phyloP scores from a whole-genome alignment of 2,797 vertebrate species.

The Coreius guichenoti region DNA sequence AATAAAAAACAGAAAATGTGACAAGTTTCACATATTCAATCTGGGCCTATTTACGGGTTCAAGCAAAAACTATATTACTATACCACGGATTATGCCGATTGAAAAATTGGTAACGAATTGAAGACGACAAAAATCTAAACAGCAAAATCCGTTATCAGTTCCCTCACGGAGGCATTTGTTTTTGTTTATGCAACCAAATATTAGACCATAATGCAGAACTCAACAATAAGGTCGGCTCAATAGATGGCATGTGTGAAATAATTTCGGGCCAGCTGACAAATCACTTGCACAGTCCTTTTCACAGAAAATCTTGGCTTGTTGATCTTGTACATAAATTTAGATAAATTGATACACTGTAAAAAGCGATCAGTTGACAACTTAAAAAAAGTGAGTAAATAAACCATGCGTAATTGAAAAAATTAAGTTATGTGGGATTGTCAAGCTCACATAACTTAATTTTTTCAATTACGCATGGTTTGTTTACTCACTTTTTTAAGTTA shows the following conservation, averaged over 20 bases:
- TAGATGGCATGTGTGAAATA: background rate
- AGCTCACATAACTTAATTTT: too few relatives aligned
- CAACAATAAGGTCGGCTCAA: background rate
- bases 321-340: background rate
- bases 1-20: background rate
- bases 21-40: background rate
- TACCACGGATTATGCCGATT: background rate
- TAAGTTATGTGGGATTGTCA: too few relatives aligned
- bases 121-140: background rate
- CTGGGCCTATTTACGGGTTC: background rate
- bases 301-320: background rate
- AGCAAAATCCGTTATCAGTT: background rate
- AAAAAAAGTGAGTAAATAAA: too few relatives aligned
- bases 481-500: too few relatives aligned
- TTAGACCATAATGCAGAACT: background rate
- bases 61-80: background rate
- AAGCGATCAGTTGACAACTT: too few relatives aligned
- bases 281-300: background rate
- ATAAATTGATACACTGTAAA: too few relatives aligned
- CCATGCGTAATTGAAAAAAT: too few relatives aligned
- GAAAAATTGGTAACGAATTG: background rate
- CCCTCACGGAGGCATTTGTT: background rate
- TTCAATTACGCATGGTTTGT: too few relatives aligned
- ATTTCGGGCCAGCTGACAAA: background rate
- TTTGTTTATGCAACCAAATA: background rate